Percentiles rank a stretch among this genome's conserved stretches.
These are phyloP conservation scores for silkworm (Bombyx mori) DNA, from an alignment of 1,140 invertebrate species.

Conservation along the genomic window ASM3026992v2 NC_085135.1:8505001-8505500, in stretches of 20 bases:
- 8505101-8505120: constrained; percentile 10
- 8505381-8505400: constrained; percentile 16
- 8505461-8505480: constrained; percentile 16
- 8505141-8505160: constrained; percentile 10
- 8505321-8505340: too few species aligned
- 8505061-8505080: too few species aligned
- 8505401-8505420: constrained; percentile 17
- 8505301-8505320: too few species aligned
- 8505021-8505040: too few species aligned
- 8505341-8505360: too few species aligned
- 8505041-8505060: too few species aligned
- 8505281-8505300: too few species aligned
- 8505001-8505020: too few species aligned
- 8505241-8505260: constrained; percentile 18
- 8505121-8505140: constrained; percentile 13
- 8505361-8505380: constrained; percentile 11
- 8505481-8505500: constrained; percentile 17
- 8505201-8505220: constrained; percentile 19
- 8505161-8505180: constrained; percentile 18
- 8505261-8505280: too few species aligned
- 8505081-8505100: too few species aligned
- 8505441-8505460: constrained; percentile 9
- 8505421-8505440: constrained; percentile 23
- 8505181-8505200: constrained; percentile 12
- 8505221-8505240: constrained; percentile 18